These are phyloP conservation scores for Lontra canadensis DNA, from an alignment of 2,113 vertebrate species.

Conservation along the genomic window DNA sequence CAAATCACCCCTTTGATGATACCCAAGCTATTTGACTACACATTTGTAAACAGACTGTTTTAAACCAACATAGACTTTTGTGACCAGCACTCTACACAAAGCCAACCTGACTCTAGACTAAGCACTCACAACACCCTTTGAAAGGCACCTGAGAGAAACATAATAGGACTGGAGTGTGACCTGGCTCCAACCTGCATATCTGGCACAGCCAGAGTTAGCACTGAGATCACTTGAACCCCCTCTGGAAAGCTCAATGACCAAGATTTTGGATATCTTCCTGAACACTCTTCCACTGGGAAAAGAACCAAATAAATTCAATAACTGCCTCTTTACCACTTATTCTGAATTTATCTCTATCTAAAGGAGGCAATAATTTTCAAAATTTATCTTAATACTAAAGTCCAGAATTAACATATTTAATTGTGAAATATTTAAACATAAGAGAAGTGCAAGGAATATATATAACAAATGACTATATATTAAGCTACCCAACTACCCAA, in stretches of 20 bases:
- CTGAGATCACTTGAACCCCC: not conserved
- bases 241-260: not conserved
- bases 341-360: not conserved
- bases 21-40: not conserved
- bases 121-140: not conserved
- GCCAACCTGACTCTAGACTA: not conserved
- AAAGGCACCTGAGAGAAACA: conserved; percentile 37
- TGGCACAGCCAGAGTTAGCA: not conserved
- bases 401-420: conserved; percentile 11
- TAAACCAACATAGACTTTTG: not conserved
- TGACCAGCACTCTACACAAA: not conserved
- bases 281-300: not conserved
- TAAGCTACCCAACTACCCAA: not conserved
- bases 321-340: not conserved
- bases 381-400: not conserved
- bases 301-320: not conserved
- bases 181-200: not conserved
- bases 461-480: not conserved
- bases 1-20: conserved; percentile 27
- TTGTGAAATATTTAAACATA: conserved; percentile 31
- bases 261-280: not conserved
- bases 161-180: not conserved
- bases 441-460: conserved; percentile 10
- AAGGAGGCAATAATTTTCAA: not conserved
- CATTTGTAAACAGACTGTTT: not conserved